phyloP scores from a whole-genome alignment of 2,113 vertebrate species.

The Gnathonemus longibarbis region DNA sequence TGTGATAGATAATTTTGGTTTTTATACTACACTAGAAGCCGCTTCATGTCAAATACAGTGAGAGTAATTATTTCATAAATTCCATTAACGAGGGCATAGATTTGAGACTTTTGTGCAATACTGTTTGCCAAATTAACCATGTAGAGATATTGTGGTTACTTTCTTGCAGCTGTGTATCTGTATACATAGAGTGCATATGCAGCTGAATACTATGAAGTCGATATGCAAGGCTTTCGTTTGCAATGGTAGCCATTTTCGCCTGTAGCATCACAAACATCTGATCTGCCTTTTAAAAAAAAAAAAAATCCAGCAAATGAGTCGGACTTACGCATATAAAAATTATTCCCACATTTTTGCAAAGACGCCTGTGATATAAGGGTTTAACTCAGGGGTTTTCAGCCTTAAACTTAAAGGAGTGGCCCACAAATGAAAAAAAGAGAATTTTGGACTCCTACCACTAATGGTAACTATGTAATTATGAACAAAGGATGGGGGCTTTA shows the following conservation, averaged over 20 bases:
- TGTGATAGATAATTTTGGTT: not conserved
- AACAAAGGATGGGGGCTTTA: not conserved
- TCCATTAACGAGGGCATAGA: not conserved
- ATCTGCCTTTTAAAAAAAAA: slow-evolving; percentile 23
- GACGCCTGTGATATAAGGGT: not conserved
- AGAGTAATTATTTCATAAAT: slow-evolving; percentile 3
- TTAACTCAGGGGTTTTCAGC: not conserved
- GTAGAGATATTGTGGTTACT: not conserved
- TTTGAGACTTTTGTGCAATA: slow-evolving; percentile 4
- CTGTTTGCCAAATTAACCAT: not conserved
- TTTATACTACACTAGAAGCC: not conserved
- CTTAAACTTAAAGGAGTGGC: not conserved
- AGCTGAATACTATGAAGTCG: not conserved
- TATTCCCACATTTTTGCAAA: not conserved
- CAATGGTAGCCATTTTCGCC: slow-evolving; percentile 55
- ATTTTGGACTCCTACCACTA: not conserved
- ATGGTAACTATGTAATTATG: not conserved
- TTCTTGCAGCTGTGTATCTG: not conserved
- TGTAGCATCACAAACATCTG: slow-evolving; percentile 38
- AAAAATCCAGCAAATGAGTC: not conserved
- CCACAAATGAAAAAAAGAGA: not conserved
- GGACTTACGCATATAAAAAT: not conserved
- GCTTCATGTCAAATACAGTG: not conserved
- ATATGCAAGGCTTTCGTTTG: slow-evolving; percentile 8
- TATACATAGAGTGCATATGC: not conserved